Conservation (phyloP, 2,113 vertebrate genomes). For the Muntiacus reevesi region DNA sequence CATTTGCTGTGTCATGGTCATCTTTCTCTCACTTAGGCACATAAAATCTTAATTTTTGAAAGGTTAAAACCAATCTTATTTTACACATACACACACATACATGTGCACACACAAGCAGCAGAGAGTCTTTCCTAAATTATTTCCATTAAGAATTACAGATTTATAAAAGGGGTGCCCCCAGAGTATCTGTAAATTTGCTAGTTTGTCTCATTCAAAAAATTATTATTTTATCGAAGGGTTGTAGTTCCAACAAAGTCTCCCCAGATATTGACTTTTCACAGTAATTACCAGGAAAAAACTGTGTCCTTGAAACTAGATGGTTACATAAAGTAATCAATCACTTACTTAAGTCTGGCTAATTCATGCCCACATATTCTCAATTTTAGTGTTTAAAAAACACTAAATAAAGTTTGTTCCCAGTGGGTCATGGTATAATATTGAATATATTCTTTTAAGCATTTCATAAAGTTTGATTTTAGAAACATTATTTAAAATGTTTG, state of each 20-base stretch:
- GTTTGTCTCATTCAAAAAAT: background rate
- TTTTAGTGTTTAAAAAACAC: background rate
- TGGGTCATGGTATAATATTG: background rate
- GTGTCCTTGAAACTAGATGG: background rate
- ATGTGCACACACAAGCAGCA: background rate
- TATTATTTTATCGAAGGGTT: background rate
- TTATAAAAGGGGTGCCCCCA: background rate
- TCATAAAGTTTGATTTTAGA: background rate
- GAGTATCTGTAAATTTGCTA: background rate
- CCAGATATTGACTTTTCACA: background rate
- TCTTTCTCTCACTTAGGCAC: too few relatives aligned
- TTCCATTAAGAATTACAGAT: background rate
- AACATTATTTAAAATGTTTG: background rate
- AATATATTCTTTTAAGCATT: background rate
- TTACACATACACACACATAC: background rate
- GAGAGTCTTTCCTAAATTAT: background rate
- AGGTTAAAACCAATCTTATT: background rate
- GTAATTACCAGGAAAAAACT: background rate
- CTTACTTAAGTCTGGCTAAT: background rate
- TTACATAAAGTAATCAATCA: background rate
- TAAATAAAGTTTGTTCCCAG: background rate
- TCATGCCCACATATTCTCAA: background rate
- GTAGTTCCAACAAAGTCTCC: background rate
- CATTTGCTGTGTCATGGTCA: background rate
- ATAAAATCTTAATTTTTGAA: background rate